Evolutionary conservation across 2,113 vertebrate species (phyloP).

Genomic region (Eidolon helvum): DNA sequence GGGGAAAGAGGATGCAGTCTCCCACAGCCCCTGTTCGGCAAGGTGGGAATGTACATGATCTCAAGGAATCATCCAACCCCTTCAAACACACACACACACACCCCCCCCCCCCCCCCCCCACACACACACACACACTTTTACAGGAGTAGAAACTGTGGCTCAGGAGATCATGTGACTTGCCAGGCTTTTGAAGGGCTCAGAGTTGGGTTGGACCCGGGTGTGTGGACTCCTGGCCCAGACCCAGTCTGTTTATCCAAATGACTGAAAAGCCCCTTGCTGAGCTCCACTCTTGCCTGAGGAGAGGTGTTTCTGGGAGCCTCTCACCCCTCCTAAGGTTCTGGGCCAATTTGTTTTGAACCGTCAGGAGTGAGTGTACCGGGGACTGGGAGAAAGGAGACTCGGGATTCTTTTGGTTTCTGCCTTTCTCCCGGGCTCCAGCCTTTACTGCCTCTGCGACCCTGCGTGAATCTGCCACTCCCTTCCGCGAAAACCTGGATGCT

Average conservation of each 20-base stretch:
- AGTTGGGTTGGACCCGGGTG: background rate
- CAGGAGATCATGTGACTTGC: background rate
- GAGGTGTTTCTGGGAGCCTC: background rate
- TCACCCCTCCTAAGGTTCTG: background rate
- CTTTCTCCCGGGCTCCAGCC: background rate
- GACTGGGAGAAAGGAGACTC: background rate
- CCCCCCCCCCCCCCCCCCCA: background rate
- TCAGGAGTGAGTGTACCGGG: background rate
- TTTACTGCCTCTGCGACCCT: background rate
- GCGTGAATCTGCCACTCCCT: background rate
- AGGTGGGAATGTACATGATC: background rate
- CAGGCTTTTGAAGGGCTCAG: background rate
- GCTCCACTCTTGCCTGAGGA: background rate
- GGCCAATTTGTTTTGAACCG: conserved; percentile 23
- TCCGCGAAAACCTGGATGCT: background rate
- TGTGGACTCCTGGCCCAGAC: background rate
- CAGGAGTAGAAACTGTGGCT: background rate
- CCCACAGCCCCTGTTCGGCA: background rate
- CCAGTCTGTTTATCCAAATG: background rate
- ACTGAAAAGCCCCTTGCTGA: background rate
- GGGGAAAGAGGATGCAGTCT: background rate
- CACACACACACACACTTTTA: background rate
- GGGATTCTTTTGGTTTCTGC: background rate
- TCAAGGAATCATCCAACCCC: background rate
- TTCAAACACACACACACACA: background rate